Percentiles rank a stretch among this genome's conserved stretches.
These are phyloP conservation scores for Martes martes DNA, from an alignment of 2,113 vertebrate genomes.

Conservation along the genomic window DNA sequence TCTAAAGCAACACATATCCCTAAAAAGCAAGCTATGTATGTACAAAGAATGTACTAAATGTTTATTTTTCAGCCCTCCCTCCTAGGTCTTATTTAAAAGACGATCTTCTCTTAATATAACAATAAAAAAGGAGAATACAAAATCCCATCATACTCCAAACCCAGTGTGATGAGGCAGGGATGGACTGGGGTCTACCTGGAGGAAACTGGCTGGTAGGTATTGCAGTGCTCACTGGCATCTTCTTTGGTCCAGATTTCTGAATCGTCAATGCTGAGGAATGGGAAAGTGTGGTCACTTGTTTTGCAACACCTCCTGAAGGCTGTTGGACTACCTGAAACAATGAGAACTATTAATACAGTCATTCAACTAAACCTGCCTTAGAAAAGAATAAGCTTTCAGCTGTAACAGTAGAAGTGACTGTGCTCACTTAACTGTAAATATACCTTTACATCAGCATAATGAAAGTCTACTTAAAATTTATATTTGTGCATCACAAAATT, in stretches of 20 bases:
- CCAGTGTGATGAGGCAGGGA: not conserved
- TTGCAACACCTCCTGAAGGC: conserved; percentile 76
- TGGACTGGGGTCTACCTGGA: conserved; percentile 64
- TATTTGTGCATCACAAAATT: conserved; percentile 55
- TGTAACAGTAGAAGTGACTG: conserved; percentile 23
- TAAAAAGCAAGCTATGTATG: not conserved
- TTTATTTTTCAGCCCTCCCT: not conserved
- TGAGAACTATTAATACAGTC: conserved; percentile 36
- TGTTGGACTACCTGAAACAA: conserved; percentile 86
- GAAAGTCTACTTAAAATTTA: conserved; percentile 46
- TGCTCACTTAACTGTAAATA: conserved; percentile 14
- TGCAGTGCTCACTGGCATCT: conserved; percentile 55
- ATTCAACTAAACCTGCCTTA: conserved; percentile 18
- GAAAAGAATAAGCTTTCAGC: conserved; percentile 8
- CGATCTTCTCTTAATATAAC: not conserved
- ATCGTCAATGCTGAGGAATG: conserved; percentile 71
- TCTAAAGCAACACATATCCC: not conserved
- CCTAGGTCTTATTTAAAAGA: not conserved
- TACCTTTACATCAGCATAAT: conserved; percentile 7
- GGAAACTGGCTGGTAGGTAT: conserved; percentile 74
- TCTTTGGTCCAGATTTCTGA: conserved; percentile 76
- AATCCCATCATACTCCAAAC: not conserved
- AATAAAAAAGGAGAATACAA: not conserved
- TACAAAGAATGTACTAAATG: not conserved
- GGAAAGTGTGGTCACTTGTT: conserved; percentile 73